A percentile compares a stretch with the other conserved stretches of the same genome.
phyloP scores from a whole-genome alignment of 1,140 invertebrate species.

The Plutomurus gul region DNA sequence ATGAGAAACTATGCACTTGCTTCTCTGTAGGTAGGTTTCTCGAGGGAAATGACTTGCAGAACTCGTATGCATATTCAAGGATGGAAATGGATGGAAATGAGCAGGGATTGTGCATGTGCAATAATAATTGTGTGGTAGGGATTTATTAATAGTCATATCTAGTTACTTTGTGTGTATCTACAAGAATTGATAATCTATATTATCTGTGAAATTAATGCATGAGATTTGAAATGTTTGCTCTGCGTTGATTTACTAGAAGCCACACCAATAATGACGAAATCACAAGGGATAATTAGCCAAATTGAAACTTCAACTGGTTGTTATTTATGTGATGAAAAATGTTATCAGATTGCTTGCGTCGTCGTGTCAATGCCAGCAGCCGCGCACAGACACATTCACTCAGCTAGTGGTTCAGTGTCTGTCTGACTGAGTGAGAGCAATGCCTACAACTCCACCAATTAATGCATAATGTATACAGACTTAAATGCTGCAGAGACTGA shows the following conservation, averaged over 20 bases:
- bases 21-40: background rate
- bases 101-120: too few relatives aligned
- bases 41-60: slow-evolving; percentile 13
- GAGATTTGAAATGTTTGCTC: background rate
- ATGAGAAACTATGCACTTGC: background rate
- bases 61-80: too few relatives aligned
- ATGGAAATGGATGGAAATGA: too few relatives aligned
- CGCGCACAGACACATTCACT: background rate
- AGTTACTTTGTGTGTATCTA: background rate
- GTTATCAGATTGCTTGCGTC: background rate
- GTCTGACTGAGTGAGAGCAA: too few relatives aligned
- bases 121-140: background rate
- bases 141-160: background rate
- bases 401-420: too few relatives aligned
- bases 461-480: too few relatives aligned
- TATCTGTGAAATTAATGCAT: background rate
- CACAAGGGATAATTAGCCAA: background rate
- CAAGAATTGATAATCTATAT: background rate
- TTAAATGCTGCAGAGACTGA: too few relatives aligned
- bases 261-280: background rate
- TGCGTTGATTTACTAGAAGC: background rate
- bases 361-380: too few relatives aligned
- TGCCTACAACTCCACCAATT: too few relatives aligned
- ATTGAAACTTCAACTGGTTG: background rate
- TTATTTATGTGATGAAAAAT: background rate